A percentile compares a stretch with the other conserved stretches of the same genome.
Conservation (phyloP, 2,113 vertebrate genomes). For the Ardeotis arabs region DNA sequence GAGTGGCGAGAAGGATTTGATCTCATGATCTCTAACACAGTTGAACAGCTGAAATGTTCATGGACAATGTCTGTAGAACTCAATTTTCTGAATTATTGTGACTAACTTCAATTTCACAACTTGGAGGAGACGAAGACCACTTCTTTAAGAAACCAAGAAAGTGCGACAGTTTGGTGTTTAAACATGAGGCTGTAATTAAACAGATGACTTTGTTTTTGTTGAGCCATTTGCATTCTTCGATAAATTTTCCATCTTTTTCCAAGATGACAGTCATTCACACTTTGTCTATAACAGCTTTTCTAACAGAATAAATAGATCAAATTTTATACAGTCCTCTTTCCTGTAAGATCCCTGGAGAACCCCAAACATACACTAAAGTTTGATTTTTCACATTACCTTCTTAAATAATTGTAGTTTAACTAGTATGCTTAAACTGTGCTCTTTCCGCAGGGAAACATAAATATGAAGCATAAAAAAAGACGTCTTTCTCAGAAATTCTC, state of each 20-base stretch:
- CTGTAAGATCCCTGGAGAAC: neutral
- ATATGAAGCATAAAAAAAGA: neutral
- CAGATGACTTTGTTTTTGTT: neutral
- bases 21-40: neutral
- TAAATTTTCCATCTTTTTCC: neutral
- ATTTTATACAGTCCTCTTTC: neutral
- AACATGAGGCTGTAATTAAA: neutral
- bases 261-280: neutral
- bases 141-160: neutral
- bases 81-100: neutral
- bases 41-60: neutral
- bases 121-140: neutral
- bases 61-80: neutral
- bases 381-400: neutral
- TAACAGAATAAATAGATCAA: neutral
- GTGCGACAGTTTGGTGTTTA: neutral
- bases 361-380: neutral
- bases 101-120: slow-evolving; percentile 5
- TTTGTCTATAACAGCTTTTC: neutral
- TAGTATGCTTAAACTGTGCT: neutral
- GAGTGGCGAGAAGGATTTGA: neutral
- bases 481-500: neutral
- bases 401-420: neutral
- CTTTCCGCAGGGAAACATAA: neutral
- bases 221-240: neutral